Percentiles rank a stretch among this genome's conserved stretches.
phyloP scores from a whole-genome alignment of 2,113 vertebrate species.

The Hemichromis elongatus region DNA sequence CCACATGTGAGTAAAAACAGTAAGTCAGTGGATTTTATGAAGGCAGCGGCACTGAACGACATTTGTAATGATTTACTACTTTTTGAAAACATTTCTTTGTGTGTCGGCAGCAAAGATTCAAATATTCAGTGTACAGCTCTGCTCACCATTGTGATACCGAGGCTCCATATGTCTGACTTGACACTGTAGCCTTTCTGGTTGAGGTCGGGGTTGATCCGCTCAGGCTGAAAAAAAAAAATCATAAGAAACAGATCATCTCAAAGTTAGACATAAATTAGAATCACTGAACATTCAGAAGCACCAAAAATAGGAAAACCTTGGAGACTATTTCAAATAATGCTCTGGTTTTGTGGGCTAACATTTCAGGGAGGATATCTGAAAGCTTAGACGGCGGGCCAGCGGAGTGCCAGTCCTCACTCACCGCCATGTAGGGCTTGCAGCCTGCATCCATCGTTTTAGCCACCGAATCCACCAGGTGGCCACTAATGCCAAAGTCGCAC shows the following conservation, averaged over 20 bases:
- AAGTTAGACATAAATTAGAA: not conserved
- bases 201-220: constrained; percentile 97
- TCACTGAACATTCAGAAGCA: not conserved
- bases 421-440: constrained; percentile 99
- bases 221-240: constrained; percentile 77
- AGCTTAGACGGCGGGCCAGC: not conserved
- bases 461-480: constrained; percentile 96
- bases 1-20: not conserved
- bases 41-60: not conserved
- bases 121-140: not conserved
- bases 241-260: not conserved
- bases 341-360: not conserved
- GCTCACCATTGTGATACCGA: constrained; percentile 96
- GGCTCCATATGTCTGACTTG: constrained; percentile 98
- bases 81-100: not conserved
- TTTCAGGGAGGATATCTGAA: not conserved
- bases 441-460: constrained; percentile 98
- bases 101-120: not conserved
- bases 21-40: not conserved
- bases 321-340: not conserved
- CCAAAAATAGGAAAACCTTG: not conserved
- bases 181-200: constrained; percentile 98
- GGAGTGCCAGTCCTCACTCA: constrained; percentile 59
- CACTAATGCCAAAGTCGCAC: constrained; percentile 99
- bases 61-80: not conserved